Evolutionary conservation across 2,113 vertebrate species (phyloP).

Genomic region (Coreoperca whiteheadi): DNA sequence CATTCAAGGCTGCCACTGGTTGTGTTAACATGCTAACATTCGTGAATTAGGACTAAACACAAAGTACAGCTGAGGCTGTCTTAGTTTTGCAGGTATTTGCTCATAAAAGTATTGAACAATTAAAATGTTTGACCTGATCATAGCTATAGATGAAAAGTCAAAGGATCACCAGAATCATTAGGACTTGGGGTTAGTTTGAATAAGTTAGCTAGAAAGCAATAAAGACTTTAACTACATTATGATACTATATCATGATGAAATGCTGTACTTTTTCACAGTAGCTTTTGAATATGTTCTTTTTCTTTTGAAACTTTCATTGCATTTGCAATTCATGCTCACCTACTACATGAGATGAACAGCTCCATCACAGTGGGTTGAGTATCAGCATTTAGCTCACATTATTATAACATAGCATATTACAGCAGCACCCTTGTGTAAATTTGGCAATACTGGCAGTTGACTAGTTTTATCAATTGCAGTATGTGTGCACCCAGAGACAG

Average conservation of each 20-base stretch:
- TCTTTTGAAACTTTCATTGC: constrained; percentile 9
- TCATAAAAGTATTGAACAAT: background rate
- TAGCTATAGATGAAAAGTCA: background rate
- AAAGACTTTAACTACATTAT: background rate
- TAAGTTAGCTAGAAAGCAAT: background rate
- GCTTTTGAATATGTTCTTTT: background rate
- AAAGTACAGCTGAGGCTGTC: background rate
- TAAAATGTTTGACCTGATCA: too few species aligned
- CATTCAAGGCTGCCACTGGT: background rate
- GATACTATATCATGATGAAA: background rate
- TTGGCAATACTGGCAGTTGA: constrained; percentile 4
- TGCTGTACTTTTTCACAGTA: background rate
- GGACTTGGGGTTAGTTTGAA: background rate
- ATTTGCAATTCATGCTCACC: background rate
- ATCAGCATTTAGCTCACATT: constrained; percentile 12
- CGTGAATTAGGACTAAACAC: background rate
- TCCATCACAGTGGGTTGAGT: background rate
- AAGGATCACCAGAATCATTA: background rate
- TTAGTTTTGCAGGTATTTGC: too few species aligned
- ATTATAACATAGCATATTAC: background rate
- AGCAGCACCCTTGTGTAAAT: constrained; percentile 7
- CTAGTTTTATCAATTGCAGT: constrained; percentile 4
- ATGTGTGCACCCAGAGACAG: constrained; percentile 11
- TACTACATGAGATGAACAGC: background rate
- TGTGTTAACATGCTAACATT: background rate